Evolutionary conservation across 2,113 vertebrate species (phyloP).

Genomic region (Cervus canadensis): DNA sequence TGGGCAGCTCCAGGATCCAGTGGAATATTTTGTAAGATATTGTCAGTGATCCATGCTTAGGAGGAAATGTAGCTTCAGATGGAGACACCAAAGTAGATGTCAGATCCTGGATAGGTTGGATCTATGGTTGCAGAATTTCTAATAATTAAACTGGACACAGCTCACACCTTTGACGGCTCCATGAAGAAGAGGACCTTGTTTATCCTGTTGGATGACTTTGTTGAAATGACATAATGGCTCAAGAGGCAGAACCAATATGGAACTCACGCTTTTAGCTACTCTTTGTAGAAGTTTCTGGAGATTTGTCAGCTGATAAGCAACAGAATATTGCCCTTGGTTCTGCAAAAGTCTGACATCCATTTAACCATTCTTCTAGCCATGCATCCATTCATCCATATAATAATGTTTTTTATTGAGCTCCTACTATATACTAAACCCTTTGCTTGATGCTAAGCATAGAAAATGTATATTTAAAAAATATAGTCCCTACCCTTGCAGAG

Average conservation of each 20-base stretch:
- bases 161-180: background rate
- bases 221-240: background rate
- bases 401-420: background rate
- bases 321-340: background rate
- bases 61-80: slow-evolving; percentile 3
- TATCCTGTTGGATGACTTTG: background rate
- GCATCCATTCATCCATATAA: background rate
- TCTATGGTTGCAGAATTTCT: background rate
- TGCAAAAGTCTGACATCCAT: background rate
- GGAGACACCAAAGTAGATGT: background rate
- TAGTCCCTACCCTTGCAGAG: background rate
- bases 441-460: background rate
- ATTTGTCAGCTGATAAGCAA: background rate
- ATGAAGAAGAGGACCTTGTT: background rate
- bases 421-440: background rate
- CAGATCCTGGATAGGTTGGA: background rate
- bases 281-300: background rate
- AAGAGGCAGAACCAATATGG: background rate
- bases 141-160: slow-evolving; percentile 23
- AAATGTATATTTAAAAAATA: background rate
- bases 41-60: slow-evolving; percentile 18
- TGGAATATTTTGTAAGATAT: slow-evolving; percentile 26
- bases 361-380: background rate
- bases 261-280: background rate
- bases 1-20: slow-evolving; percentile 17